phyloP scores from a whole-genome alignment of 1,140 invertebrate genomes.

The Temnothorax curvispinosus region DNA sequence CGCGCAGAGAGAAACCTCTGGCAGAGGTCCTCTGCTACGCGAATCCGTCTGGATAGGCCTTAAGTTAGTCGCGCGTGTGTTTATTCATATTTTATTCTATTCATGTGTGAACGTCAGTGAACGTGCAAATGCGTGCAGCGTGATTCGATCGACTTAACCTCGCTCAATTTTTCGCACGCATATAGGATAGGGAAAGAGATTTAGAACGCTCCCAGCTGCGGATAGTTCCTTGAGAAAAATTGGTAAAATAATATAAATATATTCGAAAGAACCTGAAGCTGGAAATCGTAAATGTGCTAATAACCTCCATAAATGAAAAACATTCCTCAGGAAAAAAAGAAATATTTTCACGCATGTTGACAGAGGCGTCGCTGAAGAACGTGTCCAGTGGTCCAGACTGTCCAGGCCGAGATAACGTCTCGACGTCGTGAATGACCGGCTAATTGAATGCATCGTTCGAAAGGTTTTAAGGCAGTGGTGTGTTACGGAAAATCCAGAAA shows the following conservation, averaged over 20 bases:
- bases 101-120: too few relatives aligned
- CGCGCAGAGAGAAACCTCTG: too few relatives aligned
- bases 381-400: neutral
- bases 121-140: too few relatives aligned
- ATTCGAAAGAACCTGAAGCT: neutral
- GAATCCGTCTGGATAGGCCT: neutral
- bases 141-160: neutral
- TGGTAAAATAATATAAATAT: slow-evolving; percentile 1
- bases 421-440: neutral
- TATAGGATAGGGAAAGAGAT: neutral
- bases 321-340: neutral
- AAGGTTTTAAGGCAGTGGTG: neutral
- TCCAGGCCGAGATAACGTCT: neutral
- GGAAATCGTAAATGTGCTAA: neutral
- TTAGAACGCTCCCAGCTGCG: neutral
- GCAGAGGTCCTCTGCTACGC: too few relatives aligned
- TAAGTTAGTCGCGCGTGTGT: neutral
- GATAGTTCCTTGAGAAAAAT: neutral
- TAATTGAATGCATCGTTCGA: slow-evolving; percentile 52
- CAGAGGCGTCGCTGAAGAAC: neutral
- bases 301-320: neutral
- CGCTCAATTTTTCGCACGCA: neutral
- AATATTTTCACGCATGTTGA: neutral
- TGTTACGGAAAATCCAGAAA: slow-evolving; percentile 60
- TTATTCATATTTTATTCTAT: neutral